These are phyloP conservation scores for Gonatopus flavifemur DNA, from an alignment of 1,140 invertebrate species.

Conservation along the genomic window DNA sequence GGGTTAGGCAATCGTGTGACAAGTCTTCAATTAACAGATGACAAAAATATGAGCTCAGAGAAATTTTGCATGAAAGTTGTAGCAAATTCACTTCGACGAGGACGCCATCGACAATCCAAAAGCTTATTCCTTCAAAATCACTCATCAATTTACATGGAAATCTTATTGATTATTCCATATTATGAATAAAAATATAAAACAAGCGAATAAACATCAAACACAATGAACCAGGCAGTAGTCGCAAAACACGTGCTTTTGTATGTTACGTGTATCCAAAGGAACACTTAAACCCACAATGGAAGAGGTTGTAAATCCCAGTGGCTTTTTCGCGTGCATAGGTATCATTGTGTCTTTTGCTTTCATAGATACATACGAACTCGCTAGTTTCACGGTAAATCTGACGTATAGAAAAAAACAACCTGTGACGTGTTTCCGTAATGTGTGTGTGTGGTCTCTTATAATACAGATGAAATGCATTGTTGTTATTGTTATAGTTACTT, in stretches of 20 bases:
- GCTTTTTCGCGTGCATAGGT: conserved; percentile 27
- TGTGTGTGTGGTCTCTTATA: conserved; percentile 45
- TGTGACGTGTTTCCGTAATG: conserved; percentile 33
- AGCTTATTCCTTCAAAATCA: too few relatives aligned
- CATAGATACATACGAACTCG: conserved; percentile 32
- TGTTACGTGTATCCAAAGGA: conserved; percentile 16
- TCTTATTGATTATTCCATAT: too few relatives aligned
- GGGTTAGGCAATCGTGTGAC: too few relatives aligned
- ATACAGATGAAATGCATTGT: too few relatives aligned
- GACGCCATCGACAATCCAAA: too few relatives aligned
- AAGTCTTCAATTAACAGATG: too few relatives aligned
- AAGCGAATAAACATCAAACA: conserved; percentile 27
- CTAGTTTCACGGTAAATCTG: conserved; percentile 38
- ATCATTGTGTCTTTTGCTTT: conserved; percentile 36
- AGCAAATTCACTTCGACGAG: too few relatives aligned
- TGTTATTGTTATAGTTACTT: too few relatives aligned
- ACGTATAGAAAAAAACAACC: conserved; percentile 36
- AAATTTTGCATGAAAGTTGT: too few relatives aligned
- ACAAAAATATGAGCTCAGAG: too few relatives aligned
- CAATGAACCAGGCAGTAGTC: conserved; percentile 6
- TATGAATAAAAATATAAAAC: conserved; percentile 31
- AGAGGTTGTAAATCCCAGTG: conserved; percentile 41
- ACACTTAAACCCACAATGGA: conserved; percentile 31
- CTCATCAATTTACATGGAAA: too few relatives aligned
- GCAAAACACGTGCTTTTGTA: conserved; percentile 36